Evolutionary conservation across 2,888 invertebrate species (phyloP).

Genomic region (Candidula unifasciata): DNA sequence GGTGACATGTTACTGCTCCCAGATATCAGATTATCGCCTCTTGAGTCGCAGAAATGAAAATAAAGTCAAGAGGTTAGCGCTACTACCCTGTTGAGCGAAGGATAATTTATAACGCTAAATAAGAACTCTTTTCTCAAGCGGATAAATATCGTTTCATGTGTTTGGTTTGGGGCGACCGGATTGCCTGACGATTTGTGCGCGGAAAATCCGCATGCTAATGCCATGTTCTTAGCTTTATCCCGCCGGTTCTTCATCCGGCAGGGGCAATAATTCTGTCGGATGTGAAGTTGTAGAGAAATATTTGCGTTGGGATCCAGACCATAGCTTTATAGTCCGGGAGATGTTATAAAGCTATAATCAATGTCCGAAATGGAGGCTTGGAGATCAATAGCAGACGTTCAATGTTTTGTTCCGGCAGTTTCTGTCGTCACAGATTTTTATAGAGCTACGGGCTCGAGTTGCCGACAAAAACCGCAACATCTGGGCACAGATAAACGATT

Average conservation of each 20-base stretch:
- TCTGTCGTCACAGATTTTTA: not conserved
- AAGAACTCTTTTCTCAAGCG: not conserved
- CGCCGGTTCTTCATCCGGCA: not conserved
- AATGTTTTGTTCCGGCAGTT: not conserved
- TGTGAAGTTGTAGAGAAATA: constrained; percentile 47
- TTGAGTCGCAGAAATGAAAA: not conserved
- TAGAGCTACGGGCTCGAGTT: no score
- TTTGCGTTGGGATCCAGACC: constrained; percentile 31
- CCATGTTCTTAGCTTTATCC: constrained; percentile 10
- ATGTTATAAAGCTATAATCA: constrained; percentile 39
- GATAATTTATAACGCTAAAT: constrained; percentile 20
- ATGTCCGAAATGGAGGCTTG: not conserved
- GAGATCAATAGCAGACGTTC: constrained; percentile 29
- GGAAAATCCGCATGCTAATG: constrained; percentile 16
- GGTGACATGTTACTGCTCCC: constrained; percentile 9
- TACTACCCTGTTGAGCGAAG: not conserved
- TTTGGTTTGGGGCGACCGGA: not conserved
- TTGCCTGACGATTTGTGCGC: not conserved
- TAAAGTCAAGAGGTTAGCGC: constrained; percentile 19
- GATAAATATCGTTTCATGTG: constrained; percentile 33
- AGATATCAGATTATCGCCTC: not conserved
- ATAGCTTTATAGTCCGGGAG: constrained; percentile 34
- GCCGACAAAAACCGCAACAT: no score
- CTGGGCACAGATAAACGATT: no score
- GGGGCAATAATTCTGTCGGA: constrained; percentile 47